Evolutionary conservation across 2,888 invertebrate species (phyloP).

Genomic region (Panzeria rudis): DNA sequence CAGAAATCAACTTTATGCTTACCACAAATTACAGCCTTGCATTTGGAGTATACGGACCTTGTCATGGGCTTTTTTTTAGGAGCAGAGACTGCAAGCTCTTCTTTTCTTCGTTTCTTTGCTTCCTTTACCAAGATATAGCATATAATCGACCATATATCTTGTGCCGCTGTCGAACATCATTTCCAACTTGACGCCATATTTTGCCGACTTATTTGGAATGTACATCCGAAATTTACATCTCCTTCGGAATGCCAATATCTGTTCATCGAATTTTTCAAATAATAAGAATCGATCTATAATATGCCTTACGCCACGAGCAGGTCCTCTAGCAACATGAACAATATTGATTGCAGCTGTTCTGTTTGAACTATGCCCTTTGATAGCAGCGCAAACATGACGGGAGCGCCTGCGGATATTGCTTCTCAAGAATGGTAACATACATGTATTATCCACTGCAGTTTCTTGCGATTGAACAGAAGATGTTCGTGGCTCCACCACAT

Average conservation of each 20-base stretch:
- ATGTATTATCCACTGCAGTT: not conserved
- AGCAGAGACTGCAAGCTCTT: too few species aligned
- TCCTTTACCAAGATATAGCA: not conserved
- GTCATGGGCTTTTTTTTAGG: too few species aligned
- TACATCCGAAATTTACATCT: constrained; percentile 61
- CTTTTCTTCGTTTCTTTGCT: too few species aligned
- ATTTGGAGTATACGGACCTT: too few species aligned
- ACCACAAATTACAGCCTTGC: too few species aligned
- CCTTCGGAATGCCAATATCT: constrained; percentile 68
- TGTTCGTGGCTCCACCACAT: not conserved
- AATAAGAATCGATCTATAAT: constrained; percentile 48
- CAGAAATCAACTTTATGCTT: too few species aligned
- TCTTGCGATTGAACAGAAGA: not conserved
- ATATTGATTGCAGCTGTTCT: constrained; percentile 28
- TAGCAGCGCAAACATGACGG: not conserved
- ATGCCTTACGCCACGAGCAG: constrained; percentile 36
- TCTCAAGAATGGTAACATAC: not conserved
- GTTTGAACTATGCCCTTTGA: constrained; percentile 12
- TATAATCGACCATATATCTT: not conserved
- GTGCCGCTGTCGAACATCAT: constrained; percentile 70
- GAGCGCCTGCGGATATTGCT: not conserved
- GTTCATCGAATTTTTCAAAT: constrained; percentile 69
- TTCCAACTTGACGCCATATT: constrained; percentile 58
- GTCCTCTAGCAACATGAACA: constrained; percentile 24
- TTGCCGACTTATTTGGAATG: constrained; percentile 70